Conservation (phyloP, 1,140 invertebrate species). For the Aphidius gifuensis region DNA sequence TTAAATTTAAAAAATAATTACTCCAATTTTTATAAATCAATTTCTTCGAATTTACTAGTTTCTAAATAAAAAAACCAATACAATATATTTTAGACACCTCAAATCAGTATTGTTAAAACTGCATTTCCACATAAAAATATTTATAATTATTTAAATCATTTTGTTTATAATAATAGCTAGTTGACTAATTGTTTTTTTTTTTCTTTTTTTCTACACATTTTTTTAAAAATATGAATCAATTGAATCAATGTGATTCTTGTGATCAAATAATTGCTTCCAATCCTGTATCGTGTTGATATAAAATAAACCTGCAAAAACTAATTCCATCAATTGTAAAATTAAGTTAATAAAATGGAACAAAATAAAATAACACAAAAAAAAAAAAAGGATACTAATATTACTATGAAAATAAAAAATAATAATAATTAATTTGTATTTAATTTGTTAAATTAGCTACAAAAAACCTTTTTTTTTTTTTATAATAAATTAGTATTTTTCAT, state of each 20-base stretch:
- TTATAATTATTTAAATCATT: background rate
- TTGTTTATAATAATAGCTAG: background rate
- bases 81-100: background rate
- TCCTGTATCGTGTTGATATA: slow-evolving; percentile 24
- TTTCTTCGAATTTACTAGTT: no score
- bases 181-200: background rate
- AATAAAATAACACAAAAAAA: no score
- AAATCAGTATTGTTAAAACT: slow-evolving; percentile 10
- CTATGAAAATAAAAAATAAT: no score
- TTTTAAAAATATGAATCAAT: no score
- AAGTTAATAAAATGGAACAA: slow-evolving; percentile 2
- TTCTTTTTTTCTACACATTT: background rate
- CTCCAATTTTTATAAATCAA: no score
- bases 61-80: background rate
- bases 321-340: slow-evolving; percentile 22
- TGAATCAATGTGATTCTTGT: background rate
- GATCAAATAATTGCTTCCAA: slow-evolving; percentile 18
- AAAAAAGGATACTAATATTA: no score
- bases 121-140: slow-evolving; percentile 10
- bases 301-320: slow-evolving; percentile 10
- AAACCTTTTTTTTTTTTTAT: no score
- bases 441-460: no score
- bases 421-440: no score
- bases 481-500: no score
- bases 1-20: no score